A percentile compares a stretch with the other conserved stretches of the same genome.
Evolutionary conservation across 1,140 invertebrate genomes (phyloP).

Genomic region (Panagrolaimus sp.): DNA sequence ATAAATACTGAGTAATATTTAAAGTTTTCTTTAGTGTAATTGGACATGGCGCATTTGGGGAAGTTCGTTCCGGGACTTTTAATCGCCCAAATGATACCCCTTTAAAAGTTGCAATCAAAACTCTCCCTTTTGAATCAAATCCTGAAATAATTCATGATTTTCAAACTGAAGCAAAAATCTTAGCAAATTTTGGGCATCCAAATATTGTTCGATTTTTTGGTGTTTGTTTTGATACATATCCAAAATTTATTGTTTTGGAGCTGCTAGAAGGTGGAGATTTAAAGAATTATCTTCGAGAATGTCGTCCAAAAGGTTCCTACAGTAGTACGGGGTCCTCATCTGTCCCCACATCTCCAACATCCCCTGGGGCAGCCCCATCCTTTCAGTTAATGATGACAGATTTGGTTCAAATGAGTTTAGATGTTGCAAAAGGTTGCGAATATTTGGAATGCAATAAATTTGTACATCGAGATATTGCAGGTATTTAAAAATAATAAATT

Average conservation of each 20-base stretch:
- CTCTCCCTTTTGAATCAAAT: constrained; percentile 76
- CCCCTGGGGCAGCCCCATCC: constrained; percentile 16
- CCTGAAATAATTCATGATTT: constrained; percentile 89
- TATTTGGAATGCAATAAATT: constrained; percentile 93
- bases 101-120: constrained; percentile 62
- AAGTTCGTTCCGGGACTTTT: constrained; percentile 88
- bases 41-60: constrained; percentile 92
- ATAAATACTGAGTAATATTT: background rate
- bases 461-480: constrained; percentile 92
- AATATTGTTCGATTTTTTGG: constrained; percentile 95
- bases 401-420: constrained; percentile 77
- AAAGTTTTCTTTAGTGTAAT: constrained; percentile 60
- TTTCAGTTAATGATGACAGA: constrained; percentile 35
- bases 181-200: constrained; percentile 91
- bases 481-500: too few species aligned
- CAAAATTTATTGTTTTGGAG: constrained; percentile 66
- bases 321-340: constrained; percentile 5
- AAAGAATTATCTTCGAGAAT: constrained; percentile 85
- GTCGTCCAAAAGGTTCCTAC: constrained; percentile 68
- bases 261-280: constrained; percentile 88
- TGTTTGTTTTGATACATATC: constrained; percentile 81
- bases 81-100: constrained; percentile 68
- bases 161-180: constrained; percentile 91
- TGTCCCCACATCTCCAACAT: background rate
- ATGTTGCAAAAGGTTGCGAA: constrained; percentile 87